Percentiles rank a stretch among this genome's conserved stretches.
phyloP scores from a whole-genome alignment of 2,797 vertebrate genomes.

The Microctenopoma stevenorrisi region DNA sequence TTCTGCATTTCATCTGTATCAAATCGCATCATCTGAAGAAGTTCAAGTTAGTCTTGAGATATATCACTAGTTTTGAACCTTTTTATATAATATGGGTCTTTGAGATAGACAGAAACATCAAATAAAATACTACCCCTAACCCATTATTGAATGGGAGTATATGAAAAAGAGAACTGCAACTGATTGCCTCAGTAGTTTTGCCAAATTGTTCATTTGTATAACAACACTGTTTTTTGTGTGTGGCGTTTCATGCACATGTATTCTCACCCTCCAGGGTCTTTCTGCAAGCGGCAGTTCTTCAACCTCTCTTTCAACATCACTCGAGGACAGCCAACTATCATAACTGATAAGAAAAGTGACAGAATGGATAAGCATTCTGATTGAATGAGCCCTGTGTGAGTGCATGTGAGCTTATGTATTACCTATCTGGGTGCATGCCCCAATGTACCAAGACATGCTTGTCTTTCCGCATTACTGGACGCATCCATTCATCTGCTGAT shows the following conservation, averaged over 20 bases:
- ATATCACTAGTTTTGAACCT: background rate
- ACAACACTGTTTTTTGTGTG: background rate
- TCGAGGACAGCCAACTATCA: constrained; percentile 91
- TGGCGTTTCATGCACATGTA: background rate
- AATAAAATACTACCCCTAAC: background rate
- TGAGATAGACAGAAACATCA: background rate
- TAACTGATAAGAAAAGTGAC: constrained; percentile 81
- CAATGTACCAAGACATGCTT: constrained; percentile 95
- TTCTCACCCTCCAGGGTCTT: constrained; percentile 91
- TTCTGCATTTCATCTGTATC: background rate
- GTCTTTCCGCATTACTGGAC: constrained; percentile 92
- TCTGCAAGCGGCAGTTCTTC: constrained; percentile 90
- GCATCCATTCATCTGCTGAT: constrained; percentile 93
- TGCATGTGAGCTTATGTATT: constrained; percentile 35
- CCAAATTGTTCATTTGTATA: background rate
- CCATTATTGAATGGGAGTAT: background rate
- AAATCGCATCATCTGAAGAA: background rate
- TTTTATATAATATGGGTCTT: background rate
- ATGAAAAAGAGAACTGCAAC: background rate
- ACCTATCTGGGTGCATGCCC: constrained; percentile 98
- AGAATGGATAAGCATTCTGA: background rate
- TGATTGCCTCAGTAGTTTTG: background rate
- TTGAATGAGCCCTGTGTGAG: background rate
- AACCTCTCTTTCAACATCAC: constrained; percentile 90
- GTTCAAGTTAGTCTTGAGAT: background rate